A percentile compares a stretch with the other conserved stretches of the same genome.
Conservation (phyloP, 2,888 invertebrate genomes). For the Drosophila borealis region DNA sequence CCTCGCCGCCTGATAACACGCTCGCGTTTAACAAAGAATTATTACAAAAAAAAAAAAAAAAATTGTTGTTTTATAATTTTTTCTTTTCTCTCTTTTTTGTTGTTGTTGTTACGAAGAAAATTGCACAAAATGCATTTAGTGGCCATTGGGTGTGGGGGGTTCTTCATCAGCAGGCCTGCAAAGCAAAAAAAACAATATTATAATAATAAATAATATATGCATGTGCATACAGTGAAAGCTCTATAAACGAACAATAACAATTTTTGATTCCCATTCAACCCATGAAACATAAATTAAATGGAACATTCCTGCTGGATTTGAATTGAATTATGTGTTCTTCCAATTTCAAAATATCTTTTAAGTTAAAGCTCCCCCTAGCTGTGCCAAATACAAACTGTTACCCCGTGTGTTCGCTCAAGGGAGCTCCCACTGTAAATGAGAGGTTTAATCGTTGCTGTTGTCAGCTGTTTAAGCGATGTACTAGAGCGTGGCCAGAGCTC, state of each 20-base stretch:
- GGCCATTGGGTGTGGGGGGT: constrained; percentile 26
- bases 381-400: not conserved
- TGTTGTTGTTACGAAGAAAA: constrained; percentile 62
- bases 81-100: constrained; percentile 5
- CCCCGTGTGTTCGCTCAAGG: not conserved
- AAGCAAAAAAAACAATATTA: constrained; percentile 33
- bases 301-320: too few relatives aligned
- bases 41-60: constrained; percentile 20
- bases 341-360: not conserved
- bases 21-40: constrained; percentile 64
- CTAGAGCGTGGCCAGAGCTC: constrained; percentile 57
- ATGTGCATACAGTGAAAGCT: not conserved
- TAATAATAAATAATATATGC: not conserved
- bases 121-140: constrained; percentile 76
- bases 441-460: constrained; percentile 35
- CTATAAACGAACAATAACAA: not conserved
- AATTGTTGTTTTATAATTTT: constrained; percentile 17
- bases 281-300: too few relatives aligned
- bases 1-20: constrained; percentile 55
- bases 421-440: constrained; percentile 6
- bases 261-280: too few relatives aligned
- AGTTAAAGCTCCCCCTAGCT: not conserved
- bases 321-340: too few relatives aligned
- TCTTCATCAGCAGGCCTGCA: constrained; percentile 81
- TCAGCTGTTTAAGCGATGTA: constrained; percentile 65